Conservation (phyloP, 2,888 invertebrate species). For the Galeruca laticollis region DNA sequence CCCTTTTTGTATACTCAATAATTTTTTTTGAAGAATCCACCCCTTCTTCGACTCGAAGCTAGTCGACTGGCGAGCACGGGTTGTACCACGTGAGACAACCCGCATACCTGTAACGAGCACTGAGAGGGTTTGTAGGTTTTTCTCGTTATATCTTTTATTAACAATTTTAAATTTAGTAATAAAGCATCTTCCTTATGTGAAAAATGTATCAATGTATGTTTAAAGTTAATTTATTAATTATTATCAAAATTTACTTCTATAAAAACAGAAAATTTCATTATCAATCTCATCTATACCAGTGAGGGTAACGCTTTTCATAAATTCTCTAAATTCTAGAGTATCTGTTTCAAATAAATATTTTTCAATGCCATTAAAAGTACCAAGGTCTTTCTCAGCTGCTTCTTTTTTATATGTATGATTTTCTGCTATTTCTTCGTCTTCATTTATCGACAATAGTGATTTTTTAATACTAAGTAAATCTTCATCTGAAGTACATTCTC, state of each 20-base stretch:
- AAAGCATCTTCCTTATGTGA: too few species aligned
- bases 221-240: background rate
- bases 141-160: too few species aligned
- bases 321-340: slow-evolving; percentile 55
- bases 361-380: background rate
- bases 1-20: too few species aligned
- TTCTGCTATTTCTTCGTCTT: background rate
- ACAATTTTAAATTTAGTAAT: too few species aligned
- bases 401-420: background rate
- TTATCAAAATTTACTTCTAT: slow-evolving; percentile 59
- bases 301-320: slow-evolving; percentile 64
- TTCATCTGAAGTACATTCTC: background rate
- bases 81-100: too few species aligned
- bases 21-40: too few species aligned
- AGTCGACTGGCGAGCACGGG: too few species aligned
- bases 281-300: slow-evolving; percentile 69
- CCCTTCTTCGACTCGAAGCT: too few species aligned
- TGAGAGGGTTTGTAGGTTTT: too few species aligned
- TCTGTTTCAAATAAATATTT: slow-evolving; percentile 42
- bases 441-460: background rate
- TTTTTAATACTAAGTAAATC: background rate
- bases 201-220: too few species aligned
- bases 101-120: too few species aligned
- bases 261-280: slow-evolving; percentile 68
- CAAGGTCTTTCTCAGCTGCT: slow-evolving; percentile 3